Base-by-base conservation (phyloP, 2,888 invertebrate species). In the Cephus nigrinus region DNA sequence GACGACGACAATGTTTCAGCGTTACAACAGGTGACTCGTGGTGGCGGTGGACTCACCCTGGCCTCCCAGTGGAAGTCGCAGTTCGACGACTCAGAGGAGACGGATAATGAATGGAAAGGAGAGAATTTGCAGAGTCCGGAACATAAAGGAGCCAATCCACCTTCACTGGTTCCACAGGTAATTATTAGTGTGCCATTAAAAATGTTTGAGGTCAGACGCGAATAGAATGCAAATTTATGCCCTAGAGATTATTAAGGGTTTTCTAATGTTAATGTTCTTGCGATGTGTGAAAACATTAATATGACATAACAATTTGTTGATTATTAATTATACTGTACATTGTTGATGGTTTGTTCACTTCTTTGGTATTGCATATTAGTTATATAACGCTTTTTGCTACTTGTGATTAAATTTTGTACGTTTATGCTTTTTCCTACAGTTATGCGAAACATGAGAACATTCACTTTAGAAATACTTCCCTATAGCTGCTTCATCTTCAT, bases 41-140 rank as follows among this genome's bases (percentile, higher is more conserved):
- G 97, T 30, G 97, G 97, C 0, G 97, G 97, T 0, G 93, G 93
- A 12, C 92, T 98, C 12, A 98, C 98, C 0, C 92, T 98, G 30
- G 98, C 97, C 1, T 98, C 98, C 31, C 97, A 97, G 88, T 98
- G 98, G 98, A 98, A 98, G 90, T 98, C 98, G 0, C 98, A 98
- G 90, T 98, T 98, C 90, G 98, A 98, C 87, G 98, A 98, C 90
- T 98, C 98, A 0, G 98, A 98, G 84, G 98, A 98, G 87, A 97
- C 97, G 0, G 98, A 98, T 90, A 97, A 98, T 91, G 98, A 98
- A 91, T 97, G 97, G 97, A 97, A 97, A 88, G 97, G 96, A 83
- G 97, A 97, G 86, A 91, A 90, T 82, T 81, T 90, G 31, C 90
- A 92, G 87, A 92, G 92, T 84, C 92, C 92, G 32, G 92, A 92